These are phyloP conservation scores for Melanocharis versteri DNA, from an alignment of 2,113 vertebrate species.

Conservation along the genomic window DNA sequence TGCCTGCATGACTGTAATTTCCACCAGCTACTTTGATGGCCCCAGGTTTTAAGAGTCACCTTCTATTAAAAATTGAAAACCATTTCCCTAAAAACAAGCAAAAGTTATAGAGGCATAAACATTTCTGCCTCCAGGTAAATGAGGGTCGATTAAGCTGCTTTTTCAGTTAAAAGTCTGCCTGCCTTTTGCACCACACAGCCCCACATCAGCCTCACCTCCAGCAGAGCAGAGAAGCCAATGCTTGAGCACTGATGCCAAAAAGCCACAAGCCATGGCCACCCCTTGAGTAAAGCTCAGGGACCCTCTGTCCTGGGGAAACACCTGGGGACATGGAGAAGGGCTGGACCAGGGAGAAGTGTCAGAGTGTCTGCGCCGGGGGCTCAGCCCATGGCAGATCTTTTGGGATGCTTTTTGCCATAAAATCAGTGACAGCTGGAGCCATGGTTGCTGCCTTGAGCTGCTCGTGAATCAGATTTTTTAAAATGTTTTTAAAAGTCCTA, in stretches of 20 bases:
- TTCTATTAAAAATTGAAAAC: neutral
- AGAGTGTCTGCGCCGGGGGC: neutral
- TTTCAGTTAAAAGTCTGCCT: neutral
- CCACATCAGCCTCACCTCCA: neutral
- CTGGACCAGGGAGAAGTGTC: neutral
- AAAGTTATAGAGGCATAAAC: neutral
- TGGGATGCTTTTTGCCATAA: neutral
- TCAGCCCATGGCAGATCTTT: neutral
- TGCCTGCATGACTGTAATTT: neutral
- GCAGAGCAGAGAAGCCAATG: neutral
- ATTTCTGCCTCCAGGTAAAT: neutral
- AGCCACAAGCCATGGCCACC: neutral
- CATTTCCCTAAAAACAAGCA: neutral
- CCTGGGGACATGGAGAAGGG: neutral
- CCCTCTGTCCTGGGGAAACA: neutral
- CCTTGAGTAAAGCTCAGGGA: neutral
- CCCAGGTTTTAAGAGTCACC: neutral
- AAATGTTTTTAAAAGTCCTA: neutral
- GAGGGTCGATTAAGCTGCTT: neutral
- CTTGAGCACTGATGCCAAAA: rapidly evolving
- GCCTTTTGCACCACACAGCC: neutral
- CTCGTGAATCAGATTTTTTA: rapidly evolving
- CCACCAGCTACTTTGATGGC: neutral
- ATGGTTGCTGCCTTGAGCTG: neutral
- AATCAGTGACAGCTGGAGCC: neutral